Evolutionary conservation across 2,113 vertebrate species (phyloP), one percentile per base, ranked within the genome.

Genomic region (Microcebus tavaratra): DNA sequence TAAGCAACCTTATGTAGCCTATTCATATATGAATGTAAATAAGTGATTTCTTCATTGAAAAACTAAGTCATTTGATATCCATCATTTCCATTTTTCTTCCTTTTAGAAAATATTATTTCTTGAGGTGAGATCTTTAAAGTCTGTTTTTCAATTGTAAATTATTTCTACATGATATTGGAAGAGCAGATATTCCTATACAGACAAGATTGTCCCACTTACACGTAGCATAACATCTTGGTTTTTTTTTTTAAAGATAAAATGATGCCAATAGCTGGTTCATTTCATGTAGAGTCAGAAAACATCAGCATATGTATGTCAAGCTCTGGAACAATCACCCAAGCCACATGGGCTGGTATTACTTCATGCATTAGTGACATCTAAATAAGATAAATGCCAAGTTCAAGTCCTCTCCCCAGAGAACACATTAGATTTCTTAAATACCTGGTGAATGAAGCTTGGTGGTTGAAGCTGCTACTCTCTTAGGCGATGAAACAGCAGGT

Each of bases 401-500:
- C 76, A 97, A 97, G 84, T 65, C 36, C 68, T 88, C 27, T 63
- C 80, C 50, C 53, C 34, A 34, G 87, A 89, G 42, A 15, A 65
- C 17, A 84, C 39, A 63, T 78, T 42, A 1, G 39, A 11, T 18
- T 93, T 95, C 92, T 91, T 72, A 97, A 95, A 95, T 99, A 99
- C 99, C 99, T 98, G 99, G 99, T 23, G 99, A 99, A 78, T 99
- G 99, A 50, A 98, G 98, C 72, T 99, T 99, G 80, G 99, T 98
- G 5, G 99, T 80, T 89, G 99, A 98, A 92, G 99, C 97, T 0
- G 96, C 98, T 92, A 98, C 98, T 96, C 98, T 99, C 98, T 99
- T 99, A 8, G 99, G 99, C 13, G 99, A 99, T 15, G 99, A 99
- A 90, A 98, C 95, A 5, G 98, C 53, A 21, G 98, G 98, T 67